A percentile compares a stretch with the other conserved stretches of the same genome.
These are phyloP conservation scores for Uropsilus gracilis DNA, from an alignment of 2,113 vertebrate species.

Conservation along the genomic window DNA sequence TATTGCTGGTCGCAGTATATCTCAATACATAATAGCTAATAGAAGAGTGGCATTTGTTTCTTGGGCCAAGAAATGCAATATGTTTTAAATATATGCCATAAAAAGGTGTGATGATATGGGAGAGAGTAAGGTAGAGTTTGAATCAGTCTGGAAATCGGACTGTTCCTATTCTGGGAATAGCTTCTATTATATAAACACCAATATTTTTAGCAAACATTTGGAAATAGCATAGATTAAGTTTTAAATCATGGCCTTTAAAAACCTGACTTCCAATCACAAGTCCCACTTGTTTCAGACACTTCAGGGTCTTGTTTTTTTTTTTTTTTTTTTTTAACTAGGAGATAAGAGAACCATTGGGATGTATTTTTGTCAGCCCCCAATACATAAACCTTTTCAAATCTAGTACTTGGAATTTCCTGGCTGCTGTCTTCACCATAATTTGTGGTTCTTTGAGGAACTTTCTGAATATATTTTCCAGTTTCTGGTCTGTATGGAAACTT, in stretches of 20 bases:
- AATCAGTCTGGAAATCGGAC: neutral
- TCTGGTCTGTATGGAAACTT: neutral
- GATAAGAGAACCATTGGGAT: neutral
- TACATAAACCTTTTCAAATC: neutral
- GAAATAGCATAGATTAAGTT: neutral
- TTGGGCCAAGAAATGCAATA: neutral
- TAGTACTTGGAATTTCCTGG: constrained; percentile 39
- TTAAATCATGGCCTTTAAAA: neutral
- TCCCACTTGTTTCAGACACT: neutral
- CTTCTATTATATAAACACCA: neutral
- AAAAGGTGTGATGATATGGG: neutral
- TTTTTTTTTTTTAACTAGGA: neutral
- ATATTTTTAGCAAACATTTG: neutral
- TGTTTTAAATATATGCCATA: neutral
- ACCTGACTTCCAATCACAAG: neutral
- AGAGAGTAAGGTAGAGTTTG: neutral
- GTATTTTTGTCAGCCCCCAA: neutral
- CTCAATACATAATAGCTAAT: neutral
- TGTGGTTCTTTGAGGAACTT: neutral
- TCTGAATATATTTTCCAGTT: neutral
- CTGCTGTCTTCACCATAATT: neutral
- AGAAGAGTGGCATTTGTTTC: neutral
- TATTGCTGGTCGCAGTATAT: neutral
- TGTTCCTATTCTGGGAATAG: neutral
- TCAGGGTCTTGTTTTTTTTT: neutral